Conservation (phyloP, 2,797 vertebrate species). For the Staurois parvus region DNA sequence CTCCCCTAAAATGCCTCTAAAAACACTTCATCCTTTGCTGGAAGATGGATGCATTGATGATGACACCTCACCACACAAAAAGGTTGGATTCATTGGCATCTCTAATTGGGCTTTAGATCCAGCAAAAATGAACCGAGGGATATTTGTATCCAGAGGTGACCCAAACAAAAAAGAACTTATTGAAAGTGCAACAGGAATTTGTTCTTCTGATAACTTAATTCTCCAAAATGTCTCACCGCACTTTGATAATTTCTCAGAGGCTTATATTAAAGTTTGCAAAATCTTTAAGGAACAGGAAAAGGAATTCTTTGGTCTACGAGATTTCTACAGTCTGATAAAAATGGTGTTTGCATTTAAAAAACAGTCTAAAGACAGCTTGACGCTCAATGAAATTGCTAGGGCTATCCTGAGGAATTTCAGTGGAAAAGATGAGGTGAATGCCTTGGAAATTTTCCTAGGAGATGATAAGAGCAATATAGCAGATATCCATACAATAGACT, state of each 20-base stretch:
- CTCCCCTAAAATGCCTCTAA: conserved; percentile 95
- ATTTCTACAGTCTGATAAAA: conserved; percentile 97
- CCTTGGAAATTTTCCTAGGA: conserved; percentile 81
- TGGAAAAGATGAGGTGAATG: conserved; percentile 83
- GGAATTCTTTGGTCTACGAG: conserved; percentile 94
- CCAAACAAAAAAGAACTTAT: conserved; percentile 86
- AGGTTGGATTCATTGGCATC: conserved; percentile 95
- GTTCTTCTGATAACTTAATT: conserved; percentile 81
- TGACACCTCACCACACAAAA: conserved; percentile 88
- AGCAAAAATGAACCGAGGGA: conserved; percentile 97
- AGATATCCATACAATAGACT: conserved; percentile 79
- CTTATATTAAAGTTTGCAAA: conserved; percentile 83
- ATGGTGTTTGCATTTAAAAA: conserved; percentile 88
- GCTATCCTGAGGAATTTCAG: conserved; percentile 95
- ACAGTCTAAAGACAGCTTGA: conserved; percentile 73
- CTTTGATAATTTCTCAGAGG: conserved; percentile 84
- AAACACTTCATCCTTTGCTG: conserved; percentile 92
- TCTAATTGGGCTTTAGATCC: conserved; percentile 98
- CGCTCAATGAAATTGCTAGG: conserved; percentile 74
- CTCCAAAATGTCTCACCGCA: conserved; percentile 81
- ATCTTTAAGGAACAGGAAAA: conserved; percentile 75
- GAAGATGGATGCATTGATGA: conserved; percentile 97
- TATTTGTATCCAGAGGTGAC: conserved; percentile 92
- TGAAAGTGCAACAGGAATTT: conserved; percentile 90
- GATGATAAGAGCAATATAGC: conserved; percentile 59